Base-by-base conservation (phyloP, 2,797 vertebrate species). In the Sorex maritimensis region DNA sequence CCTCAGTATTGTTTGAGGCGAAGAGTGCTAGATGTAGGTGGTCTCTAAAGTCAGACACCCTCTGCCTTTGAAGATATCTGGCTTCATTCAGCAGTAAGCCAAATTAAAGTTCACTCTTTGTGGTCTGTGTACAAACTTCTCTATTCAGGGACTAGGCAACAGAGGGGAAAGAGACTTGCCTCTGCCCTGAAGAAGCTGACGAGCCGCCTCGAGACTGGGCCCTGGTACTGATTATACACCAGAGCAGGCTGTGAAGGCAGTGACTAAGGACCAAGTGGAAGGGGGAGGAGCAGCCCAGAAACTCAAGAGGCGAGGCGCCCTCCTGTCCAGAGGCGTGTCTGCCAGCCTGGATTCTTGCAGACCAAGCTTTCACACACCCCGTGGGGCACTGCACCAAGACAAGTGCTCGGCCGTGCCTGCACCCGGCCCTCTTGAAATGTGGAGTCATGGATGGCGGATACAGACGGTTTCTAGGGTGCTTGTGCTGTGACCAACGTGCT, bases 51-150 rank as follows among this genome's bases (percentile, higher is more conserved):
- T 55, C 67, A 86, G 63, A 74, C 1, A 8, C 71, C 81, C 86
- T 93, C 21, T 55, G 61, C 65, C 17, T 61, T 61, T 61, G 58
- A 23, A 61, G 21, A 61, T 58, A 58, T 21, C 52, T 23, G 83
- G 81, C 21, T 92, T 94, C 93, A 92, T 19, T 91, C 89, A 91
- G 21, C 72, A 91, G 30, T 61, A 88, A 93, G 95, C 93, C 44
- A 95, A 92, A 85, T 81, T 30, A 78, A 58, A 23, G 65, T 80
- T 92, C 58, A 90, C 77, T 92, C 30, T 93, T 28, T 77, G 34
- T 58, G 69, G 65, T 34, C 96, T 69, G 49, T 34, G 73, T 3
- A 30, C 75, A 92, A 88, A 81, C 34, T 28, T 81, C 15, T 82
- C 71, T 86, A 28, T 58, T 9, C 38, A 81, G 19, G 12, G 82